Conservation (phyloP, 1,140 invertebrate species). For the Ephestia elutella region DNA sequence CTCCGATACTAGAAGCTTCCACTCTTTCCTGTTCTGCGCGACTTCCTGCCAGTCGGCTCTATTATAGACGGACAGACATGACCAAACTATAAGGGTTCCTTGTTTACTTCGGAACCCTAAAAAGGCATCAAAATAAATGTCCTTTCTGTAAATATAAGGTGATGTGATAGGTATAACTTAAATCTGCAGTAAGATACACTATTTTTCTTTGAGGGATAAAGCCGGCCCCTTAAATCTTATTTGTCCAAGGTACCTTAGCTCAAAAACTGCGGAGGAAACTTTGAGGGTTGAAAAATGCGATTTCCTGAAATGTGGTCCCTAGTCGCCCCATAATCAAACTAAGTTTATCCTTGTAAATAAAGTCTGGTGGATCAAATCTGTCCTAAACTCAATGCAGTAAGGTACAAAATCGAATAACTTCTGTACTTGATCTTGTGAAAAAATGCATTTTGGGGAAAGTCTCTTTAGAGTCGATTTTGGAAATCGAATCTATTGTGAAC, state of each 20-base stretch:
- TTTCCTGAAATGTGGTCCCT: not conserved
- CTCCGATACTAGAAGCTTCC: too few relatives aligned
- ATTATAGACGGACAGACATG: too few relatives aligned
- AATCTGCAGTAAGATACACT: too few relatives aligned
- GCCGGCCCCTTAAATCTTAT: too few relatives aligned
- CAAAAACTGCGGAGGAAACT: not conserved
- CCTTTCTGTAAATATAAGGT: too few relatives aligned
- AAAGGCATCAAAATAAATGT: too few relatives aligned
- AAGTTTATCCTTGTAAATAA: not conserved
- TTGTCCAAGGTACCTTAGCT: not conserved
- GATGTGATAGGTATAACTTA: too few relatives aligned
- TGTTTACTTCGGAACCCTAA: too few relatives aligned
- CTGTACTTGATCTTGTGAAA: not conserved
- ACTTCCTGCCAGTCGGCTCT: too few relatives aligned
- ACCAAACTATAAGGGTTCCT: too few relatives aligned
- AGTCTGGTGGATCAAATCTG: not conserved
- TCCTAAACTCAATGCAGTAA: not conserved
- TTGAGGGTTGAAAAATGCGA: not conserved
- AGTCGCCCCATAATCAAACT: not conserved
- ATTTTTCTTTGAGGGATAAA: too few relatives aligned
- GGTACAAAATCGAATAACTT: not conserved
- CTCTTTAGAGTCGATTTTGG: not conserved
- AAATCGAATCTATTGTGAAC: not conserved
- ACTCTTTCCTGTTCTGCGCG: too few relatives aligned
- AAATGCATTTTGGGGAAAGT: not conserved